Evolutionary conservation across 2,888 invertebrate genomes (phyloP).

Genomic region (Lapara coniferarum): DNA sequence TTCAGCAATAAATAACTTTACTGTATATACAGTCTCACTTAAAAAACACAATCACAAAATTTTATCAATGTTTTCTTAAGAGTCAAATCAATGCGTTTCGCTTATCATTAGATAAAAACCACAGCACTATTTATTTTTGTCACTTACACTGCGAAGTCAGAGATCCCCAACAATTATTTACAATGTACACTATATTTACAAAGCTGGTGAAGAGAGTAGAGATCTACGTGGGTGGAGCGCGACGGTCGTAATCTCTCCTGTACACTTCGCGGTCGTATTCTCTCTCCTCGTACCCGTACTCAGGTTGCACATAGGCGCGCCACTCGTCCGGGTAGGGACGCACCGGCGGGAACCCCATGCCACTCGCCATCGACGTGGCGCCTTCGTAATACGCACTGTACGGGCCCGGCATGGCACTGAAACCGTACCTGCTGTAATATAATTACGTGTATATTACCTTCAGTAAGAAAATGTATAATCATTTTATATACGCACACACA

Average conservation of each 20-base stretch:
- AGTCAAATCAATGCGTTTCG: slow-evolving; percentile 59
- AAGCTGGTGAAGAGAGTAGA: neutral
- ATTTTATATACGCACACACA: too few relatives aligned
- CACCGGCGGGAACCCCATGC: slow-evolving; percentile 80
- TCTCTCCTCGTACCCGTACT: slow-evolving; percentile 81
- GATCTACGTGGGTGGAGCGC: slow-evolving; percentile 84
- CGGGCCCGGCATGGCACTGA: slow-evolving; percentile 74
- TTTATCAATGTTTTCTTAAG: slow-evolving; percentile 53
- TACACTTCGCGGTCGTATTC: slow-evolving; percentile 83
- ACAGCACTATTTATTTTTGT: slow-evolving; percentile 81
- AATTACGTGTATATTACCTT: neutral
- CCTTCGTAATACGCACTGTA: slow-evolving; percentile 74
- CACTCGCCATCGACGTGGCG: slow-evolving; percentile 70
- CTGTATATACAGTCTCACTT: slow-evolving; percentile 77
- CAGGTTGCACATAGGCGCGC: slow-evolving; percentile 76
- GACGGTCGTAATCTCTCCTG: slow-evolving; percentile 86
- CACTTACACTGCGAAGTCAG: slow-evolving; percentile 75
- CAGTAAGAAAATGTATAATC: neutral
- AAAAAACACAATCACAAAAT: slow-evolving; percentile 66
- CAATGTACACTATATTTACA: slow-evolving; percentile 41
- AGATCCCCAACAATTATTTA: slow-evolving; percentile 66
- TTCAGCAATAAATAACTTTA: slow-evolving; percentile 80
- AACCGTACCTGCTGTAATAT: slow-evolving; percentile 66
- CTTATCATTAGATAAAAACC: slow-evolving; percentile 81
- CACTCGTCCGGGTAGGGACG: slow-evolving; percentile 77